phyloP scores from a whole-genome alignment of 2,888 invertebrate genomes.

The Lasioglossum morio region DNA sequence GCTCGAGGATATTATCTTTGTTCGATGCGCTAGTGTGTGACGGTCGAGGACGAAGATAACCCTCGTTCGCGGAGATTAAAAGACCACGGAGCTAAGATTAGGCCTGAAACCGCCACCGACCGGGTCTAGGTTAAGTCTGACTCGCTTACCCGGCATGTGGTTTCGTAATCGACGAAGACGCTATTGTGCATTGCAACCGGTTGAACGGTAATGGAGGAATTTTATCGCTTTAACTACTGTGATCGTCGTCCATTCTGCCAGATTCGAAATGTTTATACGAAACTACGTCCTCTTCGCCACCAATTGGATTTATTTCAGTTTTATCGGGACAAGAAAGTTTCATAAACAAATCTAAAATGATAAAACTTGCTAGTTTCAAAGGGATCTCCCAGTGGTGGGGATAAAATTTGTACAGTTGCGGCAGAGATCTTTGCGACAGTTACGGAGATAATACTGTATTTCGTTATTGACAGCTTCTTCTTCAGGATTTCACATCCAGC shows the following conservation, averaged over 20 bases:
- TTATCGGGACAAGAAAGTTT: too few species aligned
- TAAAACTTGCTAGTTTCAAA: too few species aligned
- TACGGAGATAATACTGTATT: too few species aligned
- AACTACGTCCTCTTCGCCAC: too few species aligned
- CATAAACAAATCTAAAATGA: too few species aligned
- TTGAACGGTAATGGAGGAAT: neutral
- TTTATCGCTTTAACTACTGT: neutral
- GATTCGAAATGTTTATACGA: neutral
- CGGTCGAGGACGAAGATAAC: constrained; percentile 33
- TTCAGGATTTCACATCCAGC: too few species aligned
- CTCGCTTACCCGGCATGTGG: neutral
- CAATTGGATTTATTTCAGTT: too few species aligned
- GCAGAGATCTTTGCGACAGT: too few species aligned
- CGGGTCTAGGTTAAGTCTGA: constrained; percentile 28
- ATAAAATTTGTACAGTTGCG: too few species aligned
- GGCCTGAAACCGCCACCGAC: neutral
- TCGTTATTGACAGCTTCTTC: too few species aligned
- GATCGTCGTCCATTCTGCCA: neutral
- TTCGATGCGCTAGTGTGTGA: constrained; percentile 13
- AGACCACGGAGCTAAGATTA: constrained; percentile 45
- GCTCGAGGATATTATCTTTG: constrained; percentile 37
- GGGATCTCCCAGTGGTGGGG: too few species aligned
- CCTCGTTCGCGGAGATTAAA: constrained; percentile 49
- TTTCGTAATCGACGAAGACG: neutral
- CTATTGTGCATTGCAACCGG: neutral